Base-by-base conservation (phyloP, 1,140 invertebrate genomes). In the Laupala kohalensis region DNA sequence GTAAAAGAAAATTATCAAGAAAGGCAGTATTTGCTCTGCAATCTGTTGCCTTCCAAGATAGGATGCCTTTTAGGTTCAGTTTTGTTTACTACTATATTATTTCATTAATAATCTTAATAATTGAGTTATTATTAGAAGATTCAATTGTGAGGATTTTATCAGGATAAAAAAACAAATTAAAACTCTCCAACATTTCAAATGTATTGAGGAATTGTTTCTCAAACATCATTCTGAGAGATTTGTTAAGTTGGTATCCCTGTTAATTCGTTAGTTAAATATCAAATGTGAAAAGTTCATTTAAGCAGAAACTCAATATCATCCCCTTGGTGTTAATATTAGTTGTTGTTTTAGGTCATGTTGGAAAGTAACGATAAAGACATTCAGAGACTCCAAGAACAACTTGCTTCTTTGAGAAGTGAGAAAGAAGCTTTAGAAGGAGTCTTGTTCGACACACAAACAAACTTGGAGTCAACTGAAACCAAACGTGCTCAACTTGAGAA, bases 381-480 rank as follows among this genome's bases (percentile, higher is more conserved):
- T 13, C 90, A 92, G 76, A 85, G 90, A 25, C 74, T 86, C 19
- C 87, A 91, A 81, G 91, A 93, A 76, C 85, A 91, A 69, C 76
- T 93, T 0, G 89, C 90, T 0, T 86, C 90, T 0, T 79, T 90
- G 26, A 83, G 91, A 13, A 87, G 87, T 2, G 92, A 94, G 77
- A 94, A 94, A 79, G 90, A 92, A 78, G 88, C 90, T 0, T 79
- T 94, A 5, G 92, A 94, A 79, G 90, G 89, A 6, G 88, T 92
- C 13, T 79, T 93, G 4, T 93, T 92, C 76, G 90, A 93, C 74
- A 90, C 90, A 0, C 89, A 92, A 76, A 91, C 88, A 25, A 89
- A 90, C 77, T 78, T 94, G 25, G 91, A 93, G 78, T 84, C 87
- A 24, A 86, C 87, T 0, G 90, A 92, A 64, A 84, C 84, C 25